Evolutionary conservation across 1,140 invertebrate genomes (phyloP).

Genomic region (Nasonia giraulti): DNA sequence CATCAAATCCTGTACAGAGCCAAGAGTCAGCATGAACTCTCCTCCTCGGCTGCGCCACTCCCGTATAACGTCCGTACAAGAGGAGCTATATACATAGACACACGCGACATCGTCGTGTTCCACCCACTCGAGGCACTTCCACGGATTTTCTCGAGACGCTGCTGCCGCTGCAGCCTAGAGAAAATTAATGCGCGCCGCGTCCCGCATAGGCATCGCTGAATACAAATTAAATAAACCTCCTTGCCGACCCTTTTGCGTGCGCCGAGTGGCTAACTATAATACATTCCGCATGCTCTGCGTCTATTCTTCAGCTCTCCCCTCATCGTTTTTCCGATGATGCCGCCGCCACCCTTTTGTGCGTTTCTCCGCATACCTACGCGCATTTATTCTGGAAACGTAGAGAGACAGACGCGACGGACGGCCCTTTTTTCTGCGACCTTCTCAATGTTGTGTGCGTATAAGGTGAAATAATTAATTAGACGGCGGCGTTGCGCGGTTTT

Average conservation of each 20-base stretch:
- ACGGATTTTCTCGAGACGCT: not conserved
- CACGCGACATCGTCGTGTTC: not conserved
- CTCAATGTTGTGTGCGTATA: not conserved
- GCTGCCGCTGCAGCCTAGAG: not conserved
- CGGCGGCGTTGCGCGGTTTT: too few relatives aligned
- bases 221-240: constrained; percentile 22
- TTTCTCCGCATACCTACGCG: not conserved
- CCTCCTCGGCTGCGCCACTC: not conserved
- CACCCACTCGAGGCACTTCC: not conserved
- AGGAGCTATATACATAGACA: not conserved
- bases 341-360: not conserved
- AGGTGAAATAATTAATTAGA: not conserved
- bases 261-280: constrained; percentile 14
- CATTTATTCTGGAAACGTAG: not conserved
- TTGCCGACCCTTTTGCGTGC: constrained; percentile 16
- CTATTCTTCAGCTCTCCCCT: not conserved
- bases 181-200: constrained; percentile 22
- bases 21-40: not conserved
- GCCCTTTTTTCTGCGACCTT: too few relatives aligned
- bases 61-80: not conserved
- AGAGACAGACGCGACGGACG: too few relatives aligned
- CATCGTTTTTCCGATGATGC: not conserved
- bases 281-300: not conserved
- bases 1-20: not conserved
- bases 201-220: constrained; percentile 19